Evolutionary conservation across 1,140 invertebrate species (phyloP).

Genomic region (Drosophila pruinosa): DNA sequence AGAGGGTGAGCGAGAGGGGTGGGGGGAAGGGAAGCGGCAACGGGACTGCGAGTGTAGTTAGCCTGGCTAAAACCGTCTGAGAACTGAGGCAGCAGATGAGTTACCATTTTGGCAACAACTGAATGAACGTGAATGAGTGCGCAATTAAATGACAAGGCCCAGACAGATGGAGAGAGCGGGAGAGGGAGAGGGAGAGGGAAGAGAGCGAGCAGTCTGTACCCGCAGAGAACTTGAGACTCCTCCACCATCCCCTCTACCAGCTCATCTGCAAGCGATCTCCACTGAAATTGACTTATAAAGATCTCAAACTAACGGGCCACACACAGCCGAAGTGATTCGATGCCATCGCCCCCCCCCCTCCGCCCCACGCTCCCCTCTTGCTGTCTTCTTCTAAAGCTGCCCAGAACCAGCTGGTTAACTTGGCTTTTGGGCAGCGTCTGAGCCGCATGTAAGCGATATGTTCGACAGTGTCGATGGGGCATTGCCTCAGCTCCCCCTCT

Average conservation of each 20-base stretch:
- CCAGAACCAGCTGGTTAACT: slow-evolving; percentile 31
- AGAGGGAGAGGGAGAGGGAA: too few species aligned
- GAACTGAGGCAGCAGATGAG: slow-evolving; percentile 32
- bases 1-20: too few species aligned
- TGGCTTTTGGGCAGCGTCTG: slow-evolving; percentile 22
- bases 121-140: slow-evolving; percentile 46
- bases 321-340: slow-evolving; percentile 44
- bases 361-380: neutral
- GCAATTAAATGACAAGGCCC: slow-evolving; percentile 49
- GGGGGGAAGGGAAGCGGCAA: neutral
- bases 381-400: neutral
- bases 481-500: slow-evolving; percentile 31
- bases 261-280: slow-evolving; percentile 18
- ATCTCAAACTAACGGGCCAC: slow-evolving; percentile 78
- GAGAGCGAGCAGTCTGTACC: too few species aligned
- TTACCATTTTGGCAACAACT: slow-evolving; percentile 48
- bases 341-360: neutral
- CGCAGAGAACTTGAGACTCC: neutral
- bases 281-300: slow-evolving; percentile 74
- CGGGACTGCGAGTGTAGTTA: slow-evolving; percentile 13
- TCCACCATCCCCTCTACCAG: neutral
- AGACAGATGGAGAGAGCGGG: neutral
- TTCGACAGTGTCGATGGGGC: slow-evolving; percentile 36
- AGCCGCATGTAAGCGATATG: slow-evolving; percentile 56
- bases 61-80: neutral